Conservation (phyloP, 2,797 vertebrate genomes). For the Pseudochaenichthys georgianus region DNA sequence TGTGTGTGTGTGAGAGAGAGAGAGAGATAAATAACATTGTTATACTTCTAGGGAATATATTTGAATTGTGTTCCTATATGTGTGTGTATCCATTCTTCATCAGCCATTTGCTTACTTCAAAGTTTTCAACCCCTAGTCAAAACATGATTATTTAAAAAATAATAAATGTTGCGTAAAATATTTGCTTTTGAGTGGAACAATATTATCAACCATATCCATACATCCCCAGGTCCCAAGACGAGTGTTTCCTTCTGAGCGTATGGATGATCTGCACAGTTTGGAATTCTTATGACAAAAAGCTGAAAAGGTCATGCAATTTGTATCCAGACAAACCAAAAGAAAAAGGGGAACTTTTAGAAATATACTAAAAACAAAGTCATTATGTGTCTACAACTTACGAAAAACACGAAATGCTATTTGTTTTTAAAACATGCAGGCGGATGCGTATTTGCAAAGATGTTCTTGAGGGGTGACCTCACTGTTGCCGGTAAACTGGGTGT, state of each 20-base stretch:
- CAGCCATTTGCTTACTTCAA: neutral
- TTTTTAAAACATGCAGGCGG: slow-evolving; percentile 14
- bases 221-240: neutral
- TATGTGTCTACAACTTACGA: neutral
- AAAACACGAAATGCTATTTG: slow-evolving; percentile 5
- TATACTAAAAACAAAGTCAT: neutral
- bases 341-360: neutral
- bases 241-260: neutral
- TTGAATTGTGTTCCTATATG: slow-evolving; percentile 7
- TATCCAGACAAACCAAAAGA: neutral
- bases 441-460: slow-evolving; percentile 28
- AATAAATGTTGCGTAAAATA: neutral
- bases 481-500: slow-evolving; percentile 71
- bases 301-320: slow-evolving; percentile 1
- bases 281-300: slow-evolving; percentile 32
- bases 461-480: slow-evolving; percentile 48
- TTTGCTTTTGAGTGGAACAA: slow-evolving; percentile 20
- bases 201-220: slow-evolving; percentile 4
- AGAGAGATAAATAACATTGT: slow-evolving; percentile 19
- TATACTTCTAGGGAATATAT: slow-evolving; percentile 36
- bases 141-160: neutral
- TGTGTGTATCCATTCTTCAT: neutral
- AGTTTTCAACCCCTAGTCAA: neutral
- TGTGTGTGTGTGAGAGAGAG: slow-evolving; percentile 41
- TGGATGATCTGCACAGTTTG: slow-evolving; percentile 23